A percentile compares a stretch with the other conserved stretches of the same genome.
phyloP scores from a whole-genome alignment of 2,113 vertebrate species.

The Scortum barcoo region DNA sequence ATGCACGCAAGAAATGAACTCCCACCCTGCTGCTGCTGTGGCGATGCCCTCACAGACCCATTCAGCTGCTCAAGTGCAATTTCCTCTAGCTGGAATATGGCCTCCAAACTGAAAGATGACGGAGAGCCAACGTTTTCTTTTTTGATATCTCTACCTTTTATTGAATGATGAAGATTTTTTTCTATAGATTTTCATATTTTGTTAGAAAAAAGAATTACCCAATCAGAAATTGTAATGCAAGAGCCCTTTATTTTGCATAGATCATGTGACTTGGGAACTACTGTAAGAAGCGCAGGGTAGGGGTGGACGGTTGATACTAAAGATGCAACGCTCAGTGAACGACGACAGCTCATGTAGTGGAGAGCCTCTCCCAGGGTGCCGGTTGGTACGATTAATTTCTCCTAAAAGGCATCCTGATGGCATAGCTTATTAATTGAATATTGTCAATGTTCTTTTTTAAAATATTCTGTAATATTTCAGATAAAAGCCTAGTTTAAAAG shows the following conservation, averaged over 20 bases:
- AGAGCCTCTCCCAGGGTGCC: slow-evolving; percentile 71
- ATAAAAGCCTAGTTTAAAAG: slow-evolving; percentile 82
- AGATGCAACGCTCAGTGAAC: slow-evolving; percentile 75
- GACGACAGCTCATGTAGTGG: slow-evolving; percentile 69
- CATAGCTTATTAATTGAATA: slow-evolving; percentile 76
- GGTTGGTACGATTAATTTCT: slow-evolving; percentile 80
- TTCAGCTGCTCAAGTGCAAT: slow-evolving; percentile 94
- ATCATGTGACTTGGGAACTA: slow-evolving; percentile 71
- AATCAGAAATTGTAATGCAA: slow-evolving; percentile 83
- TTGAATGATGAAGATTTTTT: slow-evolving; percentile 83
- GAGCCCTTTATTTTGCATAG: slow-evolving; percentile 85
- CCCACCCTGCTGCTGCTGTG: slow-evolving; percentile 61
- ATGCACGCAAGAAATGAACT: slow-evolving; percentile 91
- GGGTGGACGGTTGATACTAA: slow-evolving; percentile 46
- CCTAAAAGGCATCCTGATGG: slow-evolving; percentile 77
- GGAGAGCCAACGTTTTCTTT: slow-evolving; percentile 75
- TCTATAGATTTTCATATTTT: slow-evolving; percentile 89
- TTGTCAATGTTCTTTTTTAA: slow-evolving; percentile 80
- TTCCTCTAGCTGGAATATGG: slow-evolving; percentile 86
- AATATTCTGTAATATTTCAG: slow-evolving; percentile 72
- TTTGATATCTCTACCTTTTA: slow-evolving; percentile 90
- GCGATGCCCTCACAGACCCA: slow-evolving; percentile 48
- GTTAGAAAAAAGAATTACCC: slow-evolving; percentile 81
- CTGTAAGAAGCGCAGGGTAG: slow-evolving; percentile 69
- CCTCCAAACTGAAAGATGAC: slow-evolving; percentile 82